Evolutionary conservation across 92 coral and sea anemone genomes (phyloP), one percentile per base, ranked within the genome.

Genomic region (Zoanthus sociatus): DNA sequence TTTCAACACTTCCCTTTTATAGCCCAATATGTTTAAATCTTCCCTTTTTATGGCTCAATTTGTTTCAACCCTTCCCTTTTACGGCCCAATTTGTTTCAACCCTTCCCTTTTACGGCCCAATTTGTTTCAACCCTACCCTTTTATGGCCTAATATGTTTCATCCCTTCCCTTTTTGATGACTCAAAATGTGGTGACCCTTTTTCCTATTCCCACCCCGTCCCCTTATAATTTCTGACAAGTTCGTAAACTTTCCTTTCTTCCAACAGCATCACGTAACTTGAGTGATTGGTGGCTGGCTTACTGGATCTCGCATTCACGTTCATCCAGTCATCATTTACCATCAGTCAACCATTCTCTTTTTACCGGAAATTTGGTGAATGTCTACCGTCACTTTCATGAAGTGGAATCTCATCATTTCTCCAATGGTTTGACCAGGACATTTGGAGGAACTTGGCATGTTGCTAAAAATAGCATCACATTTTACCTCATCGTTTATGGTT

Each of bases 241-340:
- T 37, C 42, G 3, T 37, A 37, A 37, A 37, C 42, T 37, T 46
- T 73, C 78, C 32, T 82, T 83, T 56, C 56, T 53, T 17, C 46
- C 74, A 21, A 26, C 83, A 97, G 99, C 98, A 30, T 97, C 99
- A 14, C 99, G 99, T 61, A 97, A 95, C 84, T 83, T 97, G 46
- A 93, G 99, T 16, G 99, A 97, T 79, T 97, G 99, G 99, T 97
- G 99, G 99, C 89, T 97, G 11, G 97, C 99, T 5, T 92, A 97
- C 88, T 97, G 99, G 99, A 97, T 97, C 77, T 95, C 98, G 15
- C 99, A 97, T 86, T 84, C 96, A 9, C 73, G 83, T 42, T 50
- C 90, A 77, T 33, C 73, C 32, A 44, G 47, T 45, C 45, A 42
- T 67, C 92, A 75, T 17, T 7, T 17, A 33, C 88, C 88, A 32